A percentile compares a stretch with the other conserved stretches of the same genome.
These are phyloP conservation scores for Rhagonycha fulva DNA, from an alignment of 2,888 invertebrate species.

Conservation along the genomic window DNA sequence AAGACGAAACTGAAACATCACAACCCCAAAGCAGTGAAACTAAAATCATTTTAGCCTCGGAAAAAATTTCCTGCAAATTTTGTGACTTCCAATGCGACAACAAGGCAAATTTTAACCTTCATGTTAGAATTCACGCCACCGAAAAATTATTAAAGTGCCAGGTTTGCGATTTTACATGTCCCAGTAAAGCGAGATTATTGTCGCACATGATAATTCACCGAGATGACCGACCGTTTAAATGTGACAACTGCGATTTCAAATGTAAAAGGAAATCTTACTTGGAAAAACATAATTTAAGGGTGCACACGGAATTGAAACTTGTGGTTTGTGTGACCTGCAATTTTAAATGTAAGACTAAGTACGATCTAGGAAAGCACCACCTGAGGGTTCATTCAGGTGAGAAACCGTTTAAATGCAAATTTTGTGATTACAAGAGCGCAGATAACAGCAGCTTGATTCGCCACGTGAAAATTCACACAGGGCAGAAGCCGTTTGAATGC, in stretches of 20 bases:
- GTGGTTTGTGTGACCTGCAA: not conserved
- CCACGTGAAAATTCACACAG: not conserved
- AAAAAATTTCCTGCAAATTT: not conserved
- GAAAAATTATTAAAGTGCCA: not conserved
- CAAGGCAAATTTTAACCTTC: not conserved
- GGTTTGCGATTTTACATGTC: not conserved
- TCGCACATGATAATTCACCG: not conserved
- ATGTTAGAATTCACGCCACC: not conserved
- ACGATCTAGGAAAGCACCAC: not conserved
- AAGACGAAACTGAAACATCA: not conserved
- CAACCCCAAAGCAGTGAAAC: not conserved
- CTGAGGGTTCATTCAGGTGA: not conserved
- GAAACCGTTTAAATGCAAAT: not conserved
- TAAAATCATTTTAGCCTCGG: not conserved
- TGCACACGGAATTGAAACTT: not conserved
- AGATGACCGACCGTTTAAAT: not conserved
- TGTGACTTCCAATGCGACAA: not conserved
- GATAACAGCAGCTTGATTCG: not conserved
- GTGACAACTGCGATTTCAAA: not conserved
- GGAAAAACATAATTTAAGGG: not conserved
- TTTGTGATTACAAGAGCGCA: not conserved
- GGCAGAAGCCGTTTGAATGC: not conserved
- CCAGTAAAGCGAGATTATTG: not conserved
- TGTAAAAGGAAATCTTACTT: not conserved
- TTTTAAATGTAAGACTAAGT: not conserved